Base-by-base conservation (phyloP, 2,888 invertebrate genomes). In the Spicauda simplicius region DNA sequence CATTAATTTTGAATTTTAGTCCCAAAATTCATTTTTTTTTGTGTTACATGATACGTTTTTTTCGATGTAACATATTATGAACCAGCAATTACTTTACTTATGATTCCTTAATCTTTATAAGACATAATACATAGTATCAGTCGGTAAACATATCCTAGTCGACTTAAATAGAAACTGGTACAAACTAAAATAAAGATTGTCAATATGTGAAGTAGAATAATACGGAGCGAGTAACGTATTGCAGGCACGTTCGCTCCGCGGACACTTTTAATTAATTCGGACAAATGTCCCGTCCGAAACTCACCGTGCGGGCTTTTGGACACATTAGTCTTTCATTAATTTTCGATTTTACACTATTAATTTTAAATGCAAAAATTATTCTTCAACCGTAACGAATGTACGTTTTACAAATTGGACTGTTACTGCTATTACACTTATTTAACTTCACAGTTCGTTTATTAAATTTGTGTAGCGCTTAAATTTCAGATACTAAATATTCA, bases 201-300 rank as follows among this genome's bases (percentile, higher is more conserved):
- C 45, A 45, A 45, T 45, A 45, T 5, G 6, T 45, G 45, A 45
- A 45, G 45, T 45, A 45, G n/a, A 45, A 45, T 45, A 45, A n/a
- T 45, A 11, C 37, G 10, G 25, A 25, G n/a, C 81, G 73, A 77
- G 65, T 64, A 37, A 37, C 37, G 37, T 37, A 37, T 37, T 37
- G 37, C 37, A 37, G 37, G 37, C 37, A 37, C 37, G 37, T 37
- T 37, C 37, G 37, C 37, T 37, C 76, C 74, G 79, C 76, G 78
- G 82, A 79, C 82, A 85, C 83, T 87, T 89, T 89, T 88, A 88
- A 87, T 89, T 86, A 90, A 86, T 90, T 87, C 83, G 79, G 76
- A 78, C 88, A 87, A 88, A 77, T 83, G 78, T 80, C 81, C 59
- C 62, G 45, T 60, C 60, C 48, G 48, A 60, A 66, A 66, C 60